Conservation (phyloP, 1,140 invertebrate genomes). For the Bombus cullumanus region DNA sequence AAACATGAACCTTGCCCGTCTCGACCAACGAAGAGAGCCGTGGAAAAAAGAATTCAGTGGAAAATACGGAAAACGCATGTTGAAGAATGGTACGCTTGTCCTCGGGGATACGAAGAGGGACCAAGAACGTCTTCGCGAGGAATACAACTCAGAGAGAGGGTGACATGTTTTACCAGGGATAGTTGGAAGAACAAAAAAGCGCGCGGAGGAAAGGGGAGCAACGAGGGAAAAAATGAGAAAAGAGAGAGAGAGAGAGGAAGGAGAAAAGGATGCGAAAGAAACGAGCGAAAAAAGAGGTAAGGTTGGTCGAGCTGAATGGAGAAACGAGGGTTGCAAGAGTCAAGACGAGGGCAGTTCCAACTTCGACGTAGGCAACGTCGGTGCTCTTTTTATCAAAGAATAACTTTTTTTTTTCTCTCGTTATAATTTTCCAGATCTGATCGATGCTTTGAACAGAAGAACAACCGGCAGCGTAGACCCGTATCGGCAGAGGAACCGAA, state of each 20-base stretch:
- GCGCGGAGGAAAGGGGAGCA: background rate
- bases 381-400: background rate
- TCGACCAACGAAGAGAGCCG: background rate
- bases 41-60: background rate
- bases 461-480: background rate
- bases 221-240: no score
- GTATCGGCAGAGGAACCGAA: background rate
- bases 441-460: background rate
- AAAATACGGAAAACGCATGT: constrained; percentile 2
- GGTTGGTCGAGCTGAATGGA: background rate
- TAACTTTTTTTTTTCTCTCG: background rate
- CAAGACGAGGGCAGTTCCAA: background rate
- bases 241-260: background rate
- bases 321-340: background rate
- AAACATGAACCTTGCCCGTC: background rate
- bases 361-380: background rate
- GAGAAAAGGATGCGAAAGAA: background rate
- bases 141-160: background rate
- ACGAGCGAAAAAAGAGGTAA: background rate
- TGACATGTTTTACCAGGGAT: background rate
- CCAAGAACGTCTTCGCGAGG: background rate
- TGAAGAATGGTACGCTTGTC: constrained; percentile 17
- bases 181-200: background rate
- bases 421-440: background rate
- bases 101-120: background rate